phyloP scores from a whole-genome alignment of 2,888 invertebrate genomes.

The Colostygia pectinataria region DNA sequence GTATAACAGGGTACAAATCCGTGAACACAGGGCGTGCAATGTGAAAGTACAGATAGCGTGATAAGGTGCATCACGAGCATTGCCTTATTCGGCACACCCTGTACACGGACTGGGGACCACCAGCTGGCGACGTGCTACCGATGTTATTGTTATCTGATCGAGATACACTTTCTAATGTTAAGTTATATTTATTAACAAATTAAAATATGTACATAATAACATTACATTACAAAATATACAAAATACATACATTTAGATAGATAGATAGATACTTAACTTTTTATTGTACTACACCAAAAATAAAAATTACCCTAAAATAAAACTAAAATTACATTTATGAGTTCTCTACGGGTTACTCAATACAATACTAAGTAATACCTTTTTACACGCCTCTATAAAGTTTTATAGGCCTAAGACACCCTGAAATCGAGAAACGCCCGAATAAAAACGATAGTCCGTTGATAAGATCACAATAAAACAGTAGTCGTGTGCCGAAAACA shows the following conservation, averaged over 20 bases:
- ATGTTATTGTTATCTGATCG: slow-evolving; percentile 17
- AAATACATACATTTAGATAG: too few species aligned
- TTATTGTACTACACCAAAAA: too few species aligned
- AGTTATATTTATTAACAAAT: background rate
- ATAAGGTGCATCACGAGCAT: slow-evolving; percentile 48
- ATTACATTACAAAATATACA: too few species aligned
- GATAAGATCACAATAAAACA: slow-evolving; percentile 24
- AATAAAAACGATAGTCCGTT: slow-evolving; percentile 13
- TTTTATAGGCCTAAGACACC: slow-evolving; percentile 3
- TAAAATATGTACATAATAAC: too few species aligned
- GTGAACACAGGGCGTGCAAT: slow-evolving; percentile 29
- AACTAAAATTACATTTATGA: too few species aligned
- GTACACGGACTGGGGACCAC: slow-evolving; percentile 12
- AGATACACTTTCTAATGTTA: slow-evolving; percentile 14
- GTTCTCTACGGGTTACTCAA: background rate
- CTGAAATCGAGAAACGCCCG: slow-evolving; percentile 3
- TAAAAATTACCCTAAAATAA: too few species aligned
- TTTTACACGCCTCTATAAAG: slow-evolving; percentile 9
- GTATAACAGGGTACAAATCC: background rate
- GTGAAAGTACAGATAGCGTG: slow-evolving; percentile 50
- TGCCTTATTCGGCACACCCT: slow-evolving; percentile 43
- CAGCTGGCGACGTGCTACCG: slow-evolving; percentile 12
- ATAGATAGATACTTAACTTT: too few species aligned
- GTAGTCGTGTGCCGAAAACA: slow-evolving; percentile 14
- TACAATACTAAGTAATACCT: background rate